Percentiles rank a stretch among this genome's conserved stretches.
These are phyloP conservation scores for Scaptomyza reducta DNA, from an alignment of 2,888 invertebrate genomes.

Conservation along the genomic window DNA sequence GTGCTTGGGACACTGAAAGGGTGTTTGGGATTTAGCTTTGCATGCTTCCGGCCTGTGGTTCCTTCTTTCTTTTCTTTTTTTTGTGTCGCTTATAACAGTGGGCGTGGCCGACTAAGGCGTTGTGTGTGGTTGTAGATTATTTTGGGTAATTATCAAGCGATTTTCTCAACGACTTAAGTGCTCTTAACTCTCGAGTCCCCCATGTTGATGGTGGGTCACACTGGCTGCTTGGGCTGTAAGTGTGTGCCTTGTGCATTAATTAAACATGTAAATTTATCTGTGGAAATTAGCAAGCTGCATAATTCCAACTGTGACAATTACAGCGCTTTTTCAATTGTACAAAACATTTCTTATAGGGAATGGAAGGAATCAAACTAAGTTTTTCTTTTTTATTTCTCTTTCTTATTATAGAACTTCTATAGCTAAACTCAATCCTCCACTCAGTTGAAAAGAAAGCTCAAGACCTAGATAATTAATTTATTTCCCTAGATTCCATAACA, in stretches of 20 bases:
- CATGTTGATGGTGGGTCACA: background rate
- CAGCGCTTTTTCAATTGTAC: background rate
- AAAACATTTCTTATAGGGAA: background rate
- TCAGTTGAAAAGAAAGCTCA: background rate
- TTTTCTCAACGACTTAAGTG: constrained; percentile 71
- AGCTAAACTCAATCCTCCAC: background rate
- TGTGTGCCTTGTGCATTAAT: constrained; percentile 48
- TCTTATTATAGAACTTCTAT: no score
- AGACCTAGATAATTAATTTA: background rate
- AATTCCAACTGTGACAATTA: constrained; percentile 9
- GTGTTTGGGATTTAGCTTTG: constrained; percentile 56
- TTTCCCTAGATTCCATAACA: background rate
- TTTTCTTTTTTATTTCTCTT: no score
- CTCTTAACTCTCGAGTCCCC: constrained; percentile 38
- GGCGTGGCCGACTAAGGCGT: constrained; percentile 31
- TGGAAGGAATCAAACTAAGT: no score
- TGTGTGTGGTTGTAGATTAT: constrained; percentile 68
- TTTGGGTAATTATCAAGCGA: constrained; percentile 79
- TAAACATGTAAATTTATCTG: constrained; percentile 62
- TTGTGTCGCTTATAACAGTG: constrained; percentile 3
- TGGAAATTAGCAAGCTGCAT: constrained; percentile 49
- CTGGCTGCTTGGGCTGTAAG: background rate
- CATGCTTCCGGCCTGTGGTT: constrained; percentile 51
- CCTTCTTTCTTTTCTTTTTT: background rate
- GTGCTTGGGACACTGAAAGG: constrained; percentile 67